Conservation (phyloP, 1,140 invertebrate genomes). For the Proctacanthus coquilletti region DNA sequence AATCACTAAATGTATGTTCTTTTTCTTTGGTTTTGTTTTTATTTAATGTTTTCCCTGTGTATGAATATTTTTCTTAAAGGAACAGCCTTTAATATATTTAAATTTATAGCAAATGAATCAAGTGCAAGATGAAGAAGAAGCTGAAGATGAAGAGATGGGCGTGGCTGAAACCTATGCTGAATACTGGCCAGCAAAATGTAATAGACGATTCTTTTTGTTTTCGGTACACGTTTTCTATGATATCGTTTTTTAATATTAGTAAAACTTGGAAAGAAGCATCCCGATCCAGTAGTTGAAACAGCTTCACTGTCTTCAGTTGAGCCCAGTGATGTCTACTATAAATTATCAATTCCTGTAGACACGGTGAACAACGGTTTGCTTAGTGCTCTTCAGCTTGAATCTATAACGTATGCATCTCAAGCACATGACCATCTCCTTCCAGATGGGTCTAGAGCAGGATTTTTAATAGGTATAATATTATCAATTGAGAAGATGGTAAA, state of each 20-base stretch:
- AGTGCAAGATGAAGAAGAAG: constrained; percentile 59
- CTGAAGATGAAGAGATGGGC: constrained; percentile 91
- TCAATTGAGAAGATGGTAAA: not conserved
- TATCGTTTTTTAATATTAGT: constrained; percentile 42
- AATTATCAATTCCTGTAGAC: constrained; percentile 68
- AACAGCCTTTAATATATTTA: not conserved
- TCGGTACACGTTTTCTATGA: constrained; percentile 7
- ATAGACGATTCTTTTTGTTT: constrained; percentile 11
- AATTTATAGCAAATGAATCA: constrained; percentile 8
- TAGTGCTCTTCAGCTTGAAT: constrained; percentile 92
- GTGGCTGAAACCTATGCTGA: constrained; percentile 96
- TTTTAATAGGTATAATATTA: constrained; percentile 83
- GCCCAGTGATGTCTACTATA: constrained; percentile 88
- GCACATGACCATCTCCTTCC: constrained; percentile 87
- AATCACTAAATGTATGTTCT: constrained; percentile 17
- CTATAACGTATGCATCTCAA: constrained; percentile 92
- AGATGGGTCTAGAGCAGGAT: constrained; percentile 83
- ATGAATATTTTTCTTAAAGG: not conserved
- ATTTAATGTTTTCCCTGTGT: not conserved
- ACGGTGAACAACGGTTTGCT: constrained; percentile 72
- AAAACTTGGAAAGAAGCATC: constrained; percentile 89
- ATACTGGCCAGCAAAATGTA: constrained; percentile 93
- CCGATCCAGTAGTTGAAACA: constrained; percentile 98
- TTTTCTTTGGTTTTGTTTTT: not conserved
- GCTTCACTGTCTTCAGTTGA: constrained; percentile 92